Conservation (phyloP, 2,113 vertebrate species). For the Antechinus stuartii region DNA sequence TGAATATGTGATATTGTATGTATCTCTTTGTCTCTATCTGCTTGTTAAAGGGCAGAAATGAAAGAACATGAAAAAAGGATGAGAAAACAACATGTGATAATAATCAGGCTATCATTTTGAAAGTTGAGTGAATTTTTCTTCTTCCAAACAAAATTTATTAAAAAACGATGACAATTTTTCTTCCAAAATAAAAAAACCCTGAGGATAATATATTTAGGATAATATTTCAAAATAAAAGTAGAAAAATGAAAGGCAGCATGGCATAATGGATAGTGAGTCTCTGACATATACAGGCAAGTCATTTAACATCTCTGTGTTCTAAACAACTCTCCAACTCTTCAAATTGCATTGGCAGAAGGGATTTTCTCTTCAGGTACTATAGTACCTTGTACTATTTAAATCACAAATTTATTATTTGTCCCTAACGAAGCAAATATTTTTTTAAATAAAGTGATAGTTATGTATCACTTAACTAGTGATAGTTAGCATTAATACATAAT, state of each 20-base stretch:
- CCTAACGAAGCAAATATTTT: constrained; percentile 41
- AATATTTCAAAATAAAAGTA: neutral
- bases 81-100: neutral
- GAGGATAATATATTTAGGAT: neutral
- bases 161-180: constrained; percentile 34
- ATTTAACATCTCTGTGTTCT: neutral
- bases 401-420: neutral
- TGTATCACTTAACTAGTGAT: too few species aligned
- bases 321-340: neutral
- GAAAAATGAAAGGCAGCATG: neutral
- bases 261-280: neutral
- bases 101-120: neutral
- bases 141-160: neutral
- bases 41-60: neutral
- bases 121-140: neutral
- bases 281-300: neutral
- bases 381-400: neutral
- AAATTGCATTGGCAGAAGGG: neutral
- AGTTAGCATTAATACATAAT: too few species aligned
- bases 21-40: constrained; percentile 20
- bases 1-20: constrained; percentile 9
- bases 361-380: neutral
- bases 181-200: constrained; percentile 58
- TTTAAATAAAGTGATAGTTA: constrained; percentile 39
- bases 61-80: neutral